Conservation (phyloP, 2,113 vertebrate species). For the Microtus richardsoni region DNA sequence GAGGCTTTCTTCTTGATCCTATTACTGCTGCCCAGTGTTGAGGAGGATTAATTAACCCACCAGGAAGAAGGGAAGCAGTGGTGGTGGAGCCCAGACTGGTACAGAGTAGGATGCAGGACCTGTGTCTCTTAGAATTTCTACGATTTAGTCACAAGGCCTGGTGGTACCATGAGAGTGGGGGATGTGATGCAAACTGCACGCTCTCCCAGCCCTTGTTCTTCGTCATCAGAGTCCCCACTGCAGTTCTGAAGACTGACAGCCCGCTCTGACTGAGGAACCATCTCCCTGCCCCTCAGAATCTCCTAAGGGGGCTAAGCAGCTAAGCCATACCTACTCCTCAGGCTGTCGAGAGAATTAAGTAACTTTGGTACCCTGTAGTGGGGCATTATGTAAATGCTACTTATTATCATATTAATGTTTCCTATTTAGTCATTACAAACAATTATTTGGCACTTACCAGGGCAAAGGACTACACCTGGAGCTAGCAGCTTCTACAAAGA, state of each 20-base stretch:
- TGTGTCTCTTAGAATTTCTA: accelerated
- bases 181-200: neutral
- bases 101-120: neutral
- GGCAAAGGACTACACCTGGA: neutral
- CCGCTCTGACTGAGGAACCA: neutral
- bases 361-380: neutral
- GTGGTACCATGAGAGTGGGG: too few relatives aligned
- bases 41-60: constrained; percentile 78
- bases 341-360: neutral
- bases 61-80: constrained; percentile 36
- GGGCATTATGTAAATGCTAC: constrained; percentile 11
- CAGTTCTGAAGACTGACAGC: neutral
- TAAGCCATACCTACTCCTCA: neutral
- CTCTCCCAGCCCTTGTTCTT: accelerated
- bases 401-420: constrained; percentile 19
- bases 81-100: neutral
- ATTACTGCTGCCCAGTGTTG: constrained; percentile 32
- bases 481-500: neutral
- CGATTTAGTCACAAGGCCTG: neutral
- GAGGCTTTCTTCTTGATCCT: constrained; percentile 71
- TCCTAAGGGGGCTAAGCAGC: neutral
- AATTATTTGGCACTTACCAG: neutral
- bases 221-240: neutral
- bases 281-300: neutral
- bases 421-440: neutral